A percentile compares a stretch with the other conserved stretches of the same genome.
These are phyloP conservation scores for Eulemur coronatus DNA, from an alignment of 2,797 vertebrate species.

Conservation along the genomic window DNA sequence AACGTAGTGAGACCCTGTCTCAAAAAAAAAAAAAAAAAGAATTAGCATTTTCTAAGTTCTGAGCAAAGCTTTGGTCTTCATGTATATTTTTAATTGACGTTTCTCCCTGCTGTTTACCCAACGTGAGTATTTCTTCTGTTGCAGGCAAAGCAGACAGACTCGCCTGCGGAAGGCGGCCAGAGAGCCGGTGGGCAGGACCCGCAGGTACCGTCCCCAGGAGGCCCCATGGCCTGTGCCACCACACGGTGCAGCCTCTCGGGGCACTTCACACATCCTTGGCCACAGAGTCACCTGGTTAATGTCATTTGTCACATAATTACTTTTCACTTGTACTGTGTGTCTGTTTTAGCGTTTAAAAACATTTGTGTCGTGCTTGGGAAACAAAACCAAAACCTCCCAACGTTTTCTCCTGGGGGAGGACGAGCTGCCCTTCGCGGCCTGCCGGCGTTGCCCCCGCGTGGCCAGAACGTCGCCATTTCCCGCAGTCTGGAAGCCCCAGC, in stretches of 20 bases:
- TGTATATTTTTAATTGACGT: not conserved
- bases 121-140: conserved; percentile 69
- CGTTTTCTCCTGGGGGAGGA: fast-evolving
- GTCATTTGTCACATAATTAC: fast-evolving
- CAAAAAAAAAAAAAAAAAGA: not conserved
- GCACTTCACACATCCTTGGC: too few species aligned
- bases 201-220: conserved; percentile 85
- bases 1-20: not conserved
- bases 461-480: not conserved
- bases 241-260: not conserved
- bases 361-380: not conserved
- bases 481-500: not conserved
- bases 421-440: fast-evolving
- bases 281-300: not conserved
- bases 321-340: not conserved
- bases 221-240: not conserved
- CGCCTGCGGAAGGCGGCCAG: conserved; percentile 84
- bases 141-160: conserved; percentile 91
- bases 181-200: conserved; percentile 91
- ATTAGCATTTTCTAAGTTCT: not conserved
- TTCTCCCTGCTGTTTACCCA: not conserved
- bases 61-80: not conserved
- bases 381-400: not conserved
- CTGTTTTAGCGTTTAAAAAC: not conserved
- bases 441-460: not conserved